Evolutionary conservation across 2,113 vertebrate species (phyloP).

Genomic region (Hippocampus abdominalis): DNA sequence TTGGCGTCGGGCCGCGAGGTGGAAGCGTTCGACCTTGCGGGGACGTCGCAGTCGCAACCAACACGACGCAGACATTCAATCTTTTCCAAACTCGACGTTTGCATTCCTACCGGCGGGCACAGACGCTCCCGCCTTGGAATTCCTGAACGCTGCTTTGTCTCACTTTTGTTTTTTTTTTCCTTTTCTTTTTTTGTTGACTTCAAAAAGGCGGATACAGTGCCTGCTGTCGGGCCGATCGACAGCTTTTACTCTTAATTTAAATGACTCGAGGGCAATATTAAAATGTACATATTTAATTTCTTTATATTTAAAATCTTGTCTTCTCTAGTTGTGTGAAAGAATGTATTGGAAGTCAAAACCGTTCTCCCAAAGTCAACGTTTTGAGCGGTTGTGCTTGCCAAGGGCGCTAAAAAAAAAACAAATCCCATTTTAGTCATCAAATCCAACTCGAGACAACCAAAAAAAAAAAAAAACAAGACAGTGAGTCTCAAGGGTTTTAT

Average conservation of each 20-base stretch:
- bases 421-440: not conserved
- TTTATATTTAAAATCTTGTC: constrained; percentile 49
- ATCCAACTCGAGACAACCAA: not conserved
- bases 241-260: constrained; percentile 33
- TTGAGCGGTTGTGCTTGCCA: not conserved
- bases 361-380: not conserved
- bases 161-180: not conserved
- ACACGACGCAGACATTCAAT: not conserved
- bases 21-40: not conserved
- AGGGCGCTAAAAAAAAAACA: constrained; percentile 17
- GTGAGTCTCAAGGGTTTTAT: constrained; percentile 12
- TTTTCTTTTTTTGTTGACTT: not conserved
- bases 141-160: not conserved
- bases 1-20: not conserved
- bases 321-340: constrained; percentile 41
- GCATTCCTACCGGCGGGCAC: not conserved
- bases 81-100: not conserved
- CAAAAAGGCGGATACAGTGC: constrained; percentile 21
- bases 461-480: not conserved
- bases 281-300: constrained; percentile 56
- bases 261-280: constrained; percentile 32
- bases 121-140: not conserved
- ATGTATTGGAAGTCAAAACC: constrained; percentile 47
- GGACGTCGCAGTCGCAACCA: not conserved
- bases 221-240: constrained; percentile 25